Percentiles rank a stretch among this genome's conserved stretches.
Conservation (phyloP, 2,888 invertebrate species). For the Ochropleura plecta region DNA sequence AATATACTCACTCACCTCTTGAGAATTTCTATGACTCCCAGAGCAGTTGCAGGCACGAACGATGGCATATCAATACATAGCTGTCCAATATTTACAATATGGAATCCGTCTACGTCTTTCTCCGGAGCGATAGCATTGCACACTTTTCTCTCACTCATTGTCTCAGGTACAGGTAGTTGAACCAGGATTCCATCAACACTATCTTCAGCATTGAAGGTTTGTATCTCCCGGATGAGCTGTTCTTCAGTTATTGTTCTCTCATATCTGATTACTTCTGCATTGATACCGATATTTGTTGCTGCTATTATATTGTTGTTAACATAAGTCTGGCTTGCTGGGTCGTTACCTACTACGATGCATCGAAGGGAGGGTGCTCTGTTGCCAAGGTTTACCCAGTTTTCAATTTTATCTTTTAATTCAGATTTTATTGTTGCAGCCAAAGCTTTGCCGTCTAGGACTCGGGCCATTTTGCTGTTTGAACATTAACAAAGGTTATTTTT, state of each 20-base stretch:
- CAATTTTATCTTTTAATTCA: conserved; percentile 92
- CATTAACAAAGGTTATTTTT: conserved; percentile 5
- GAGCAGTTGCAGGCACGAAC: conserved; percentile 95
- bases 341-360: conserved; percentile 95
- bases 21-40: conserved; percentile 93
- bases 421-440: conserved; percentile 93
- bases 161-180: conserved; percentile 95
- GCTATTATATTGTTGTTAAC: conserved; percentile 94
- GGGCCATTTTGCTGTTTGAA: conserved; percentile 88
- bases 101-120: conserved; percentile 98
- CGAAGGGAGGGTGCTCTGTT: conserved; percentile 93
- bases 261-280: conserved; percentile 92
- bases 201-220: conserved; percentile 92
- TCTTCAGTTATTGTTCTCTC: conserved; percentile 91
- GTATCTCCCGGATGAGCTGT: conserved; percentile 92
- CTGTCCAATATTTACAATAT: conserved; percentile 95
- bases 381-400: conserved; percentile 91
- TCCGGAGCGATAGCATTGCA: conserved; percentile 95
- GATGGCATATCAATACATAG: conserved; percentile 93
- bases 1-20: conserved; percentile 86
- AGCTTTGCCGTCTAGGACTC: conserved; percentile 93
- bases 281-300: conserved; percentile 91
- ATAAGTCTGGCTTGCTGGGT: conserved; percentile 96
- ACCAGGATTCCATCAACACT: conserved; percentile 95
- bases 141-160: conserved; percentile 93